A percentile compares a stretch with the other conserved stretches of the same genome.
Evolutionary conservation across 2,888 invertebrate genomes (phyloP).

Genomic region (Abrostola triplasia): DNA sequence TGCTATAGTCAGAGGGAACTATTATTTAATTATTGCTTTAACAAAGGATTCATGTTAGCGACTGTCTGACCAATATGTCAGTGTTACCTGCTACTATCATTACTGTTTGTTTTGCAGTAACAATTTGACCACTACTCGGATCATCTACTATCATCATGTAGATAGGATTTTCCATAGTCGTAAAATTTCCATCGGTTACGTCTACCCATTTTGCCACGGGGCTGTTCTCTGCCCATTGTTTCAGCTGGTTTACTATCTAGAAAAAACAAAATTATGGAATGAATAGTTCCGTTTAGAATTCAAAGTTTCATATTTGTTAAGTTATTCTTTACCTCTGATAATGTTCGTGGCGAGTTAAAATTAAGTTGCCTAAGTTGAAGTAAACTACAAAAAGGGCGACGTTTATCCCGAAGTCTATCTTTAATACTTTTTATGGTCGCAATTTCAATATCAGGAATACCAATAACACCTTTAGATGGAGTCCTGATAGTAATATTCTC

Average conservation of each 20-base stretch:
- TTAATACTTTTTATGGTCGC: conserved; percentile 13
- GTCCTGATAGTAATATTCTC: conserved; percentile 4
- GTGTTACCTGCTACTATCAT: conserved; percentile 80
- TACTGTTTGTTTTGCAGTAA: conserved; percentile 80
- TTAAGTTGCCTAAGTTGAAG: conserved; percentile 69
- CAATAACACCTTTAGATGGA: conserved; percentile 7
- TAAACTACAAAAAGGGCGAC: conserved; percentile 67
- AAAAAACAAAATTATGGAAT: neutral
- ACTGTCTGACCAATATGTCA: neutral
- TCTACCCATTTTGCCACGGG: conserved; percentile 79
- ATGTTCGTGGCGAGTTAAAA: conserved; percentile 75
- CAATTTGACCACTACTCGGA: conserved; percentile 80
- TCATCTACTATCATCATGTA: conserved; percentile 83
- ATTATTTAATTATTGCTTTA: neutral
- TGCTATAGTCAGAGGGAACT: neutral
- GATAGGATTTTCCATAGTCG: conserved; percentile 83
- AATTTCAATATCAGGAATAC: conserved; percentile 23
- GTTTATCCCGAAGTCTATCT: conserved; percentile 46
- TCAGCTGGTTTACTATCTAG: conserved; percentile 77
- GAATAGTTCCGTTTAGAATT: neutral
- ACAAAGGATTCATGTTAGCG: too few species aligned
- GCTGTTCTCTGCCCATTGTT: conserved; percentile 78
- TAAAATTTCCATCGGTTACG: conserved; percentile 78
- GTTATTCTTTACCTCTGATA: conserved; percentile 72
- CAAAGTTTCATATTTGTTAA: neutral